These are phyloP conservation scores for Propithecus perrieri DNA, from an alignment of 2,797 vertebrate species.

Conservation along the genomic window DNA sequence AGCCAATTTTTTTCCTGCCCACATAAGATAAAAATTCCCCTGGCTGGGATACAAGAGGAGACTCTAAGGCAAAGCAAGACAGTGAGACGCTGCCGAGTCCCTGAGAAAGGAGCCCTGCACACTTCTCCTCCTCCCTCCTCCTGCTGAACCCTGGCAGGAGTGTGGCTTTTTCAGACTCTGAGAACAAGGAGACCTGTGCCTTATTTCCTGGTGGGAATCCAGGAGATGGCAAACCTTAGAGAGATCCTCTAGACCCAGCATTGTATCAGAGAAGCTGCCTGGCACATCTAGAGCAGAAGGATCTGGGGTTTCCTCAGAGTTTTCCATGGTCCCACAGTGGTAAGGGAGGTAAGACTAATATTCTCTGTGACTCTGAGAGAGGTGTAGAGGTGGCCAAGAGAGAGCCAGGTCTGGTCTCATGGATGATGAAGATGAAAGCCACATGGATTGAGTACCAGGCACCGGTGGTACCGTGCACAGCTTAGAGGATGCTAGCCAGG, in stretches of 20 bases:
- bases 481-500: background rate
- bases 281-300: background rate
- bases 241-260: background rate
- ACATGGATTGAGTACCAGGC: background rate
- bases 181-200: background rate
- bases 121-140: background rate
- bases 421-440: background rate
- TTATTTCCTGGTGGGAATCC: background rate
- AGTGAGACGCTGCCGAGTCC: background rate
- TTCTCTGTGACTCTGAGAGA: background rate
- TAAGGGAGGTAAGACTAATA: background rate
- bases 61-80: background rate
- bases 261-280: background rate
- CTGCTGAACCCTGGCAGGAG: background rate
- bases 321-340: background rate
- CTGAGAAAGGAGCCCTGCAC: background rate
- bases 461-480: background rate
- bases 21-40: slow-evolving; percentile 77
- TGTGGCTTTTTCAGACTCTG: background rate
- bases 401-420: background rate
- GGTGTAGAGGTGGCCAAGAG: background rate
- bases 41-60: slow-evolving; percentile 70
- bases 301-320: background rate
- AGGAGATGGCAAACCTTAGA: background rate
- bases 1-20: slow-evolving; percentile 75